These are phyloP conservation scores for Punctoribates punctum DNA, from an alignment of 2,888 invertebrate species.

Conservation along the genomic window DNA sequence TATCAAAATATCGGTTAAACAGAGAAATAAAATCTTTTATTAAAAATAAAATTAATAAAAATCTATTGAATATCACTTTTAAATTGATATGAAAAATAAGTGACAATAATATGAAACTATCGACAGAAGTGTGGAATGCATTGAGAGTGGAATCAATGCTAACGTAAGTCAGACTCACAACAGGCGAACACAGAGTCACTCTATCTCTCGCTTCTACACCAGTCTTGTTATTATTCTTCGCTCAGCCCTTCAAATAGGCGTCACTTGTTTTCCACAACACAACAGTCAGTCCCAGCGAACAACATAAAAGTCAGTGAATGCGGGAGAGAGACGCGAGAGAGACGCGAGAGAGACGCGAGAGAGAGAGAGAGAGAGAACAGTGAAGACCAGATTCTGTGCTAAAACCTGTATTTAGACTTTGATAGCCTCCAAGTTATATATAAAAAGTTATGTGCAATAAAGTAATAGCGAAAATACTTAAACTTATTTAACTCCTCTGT, in stretches of 20 bases:
- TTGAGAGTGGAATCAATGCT: slow-evolving; percentile 14
- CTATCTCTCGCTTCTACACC: not conserved
- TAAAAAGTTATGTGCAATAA: slow-evolving; percentile 1
- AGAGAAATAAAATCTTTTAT: not conserved
- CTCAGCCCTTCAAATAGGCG: slow-evolving; percentile 26
- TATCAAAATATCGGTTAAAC: not conserved
- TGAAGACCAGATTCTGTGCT: not conserved
- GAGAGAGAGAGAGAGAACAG: not conserved
- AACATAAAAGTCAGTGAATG: not conserved
- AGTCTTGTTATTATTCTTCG: not conserved
- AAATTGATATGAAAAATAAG: not conserved
- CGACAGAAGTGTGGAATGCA: not conserved
- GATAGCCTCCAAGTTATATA: not conserved
- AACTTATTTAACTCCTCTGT: not conserved
- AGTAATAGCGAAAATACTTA: not conserved
- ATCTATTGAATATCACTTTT: not conserved
- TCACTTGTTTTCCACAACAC: slow-evolving; percentile 22
- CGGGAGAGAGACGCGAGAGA: not conserved
- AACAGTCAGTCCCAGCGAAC: not conserved
- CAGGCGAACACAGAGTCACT: not conserved
- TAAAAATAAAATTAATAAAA: not conserved
- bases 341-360: no score
- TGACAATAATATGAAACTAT: slow-evolving; percentile 8
- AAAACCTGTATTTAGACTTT: slow-evolving; percentile 14
- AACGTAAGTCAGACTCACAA: slow-evolving; percentile 18